phyloP scores from a whole-genome alignment of 2,888 invertebrate species.

The Prosapia bicincta region DNA sequence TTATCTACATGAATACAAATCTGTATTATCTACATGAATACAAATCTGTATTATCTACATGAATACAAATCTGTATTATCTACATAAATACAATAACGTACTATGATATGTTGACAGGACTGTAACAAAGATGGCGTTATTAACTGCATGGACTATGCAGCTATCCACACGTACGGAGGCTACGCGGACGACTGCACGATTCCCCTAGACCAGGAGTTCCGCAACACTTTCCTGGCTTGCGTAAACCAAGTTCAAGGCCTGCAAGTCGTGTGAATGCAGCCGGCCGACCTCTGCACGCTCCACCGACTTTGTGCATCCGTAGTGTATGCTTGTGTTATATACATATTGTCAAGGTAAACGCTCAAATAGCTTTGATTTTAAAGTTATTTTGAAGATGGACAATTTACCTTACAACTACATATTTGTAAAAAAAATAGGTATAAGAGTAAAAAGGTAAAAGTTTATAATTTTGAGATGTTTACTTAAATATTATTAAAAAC shows the following conservation, averaged over 20 bases:
- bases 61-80: too few relatives aligned
- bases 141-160: conserved; percentile 21
- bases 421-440: too few relatives aligned
- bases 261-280: neutral
- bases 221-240: conserved; percentile 1
- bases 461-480: too few relatives aligned
- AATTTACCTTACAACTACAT: neutral
- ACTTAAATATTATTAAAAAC: too few relatives aligned
- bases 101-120: conserved; percentile 1
- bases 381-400: neutral
- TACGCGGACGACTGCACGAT: neutral
- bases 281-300: too few relatives aligned
- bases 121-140: conserved; percentile 13
- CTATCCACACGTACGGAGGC: conserved; percentile 4
- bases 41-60: too few relatives aligned
- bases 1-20: too few relatives aligned
- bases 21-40: too few relatives aligned
- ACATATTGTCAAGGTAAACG: neutral
- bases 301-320: too few relatives aligned
- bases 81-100: too few relatives aligned
- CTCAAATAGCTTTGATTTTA: neutral
- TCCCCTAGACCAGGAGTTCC: conserved; percentile 4
- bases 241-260: neutral
- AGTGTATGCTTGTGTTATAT: neutral
- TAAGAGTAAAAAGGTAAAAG: too few relatives aligned